A percentile compares a stretch with the other conserved stretches of the same genome.
These are phyloP conservation scores for Hylaea fasciaria DNA, from an alignment of 2,888 invertebrate species.

Conservation along the genomic window DNA sequence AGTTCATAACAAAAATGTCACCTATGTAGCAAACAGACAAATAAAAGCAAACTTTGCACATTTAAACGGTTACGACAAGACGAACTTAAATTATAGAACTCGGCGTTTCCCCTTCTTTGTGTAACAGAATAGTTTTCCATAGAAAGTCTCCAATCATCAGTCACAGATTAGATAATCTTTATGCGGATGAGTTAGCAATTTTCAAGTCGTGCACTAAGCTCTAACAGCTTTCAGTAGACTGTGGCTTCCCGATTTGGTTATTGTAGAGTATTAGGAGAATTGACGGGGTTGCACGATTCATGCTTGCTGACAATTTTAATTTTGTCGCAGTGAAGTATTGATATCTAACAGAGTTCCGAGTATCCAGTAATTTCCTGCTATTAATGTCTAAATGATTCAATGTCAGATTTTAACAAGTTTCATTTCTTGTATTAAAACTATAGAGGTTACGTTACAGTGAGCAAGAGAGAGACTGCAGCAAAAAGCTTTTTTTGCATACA, in stretches of 20 bases:
- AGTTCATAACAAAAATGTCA: too few relatives aligned
- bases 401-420: too few relatives aligned
- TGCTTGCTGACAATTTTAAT: neutral
- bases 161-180: constrained; percentile 26
- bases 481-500: too few relatives aligned
- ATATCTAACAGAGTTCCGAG: too few relatives aligned
- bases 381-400: too few relatives aligned
- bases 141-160: constrained; percentile 37
- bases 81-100: neutral
- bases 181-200: constrained; percentile 25
- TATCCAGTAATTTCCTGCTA: too few relatives aligned
- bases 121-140: constrained; percentile 21
- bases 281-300: constrained; percentile 13
- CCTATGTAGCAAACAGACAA: neutral
- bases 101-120: constrained; percentile 6
- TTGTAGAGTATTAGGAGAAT: constrained; percentile 4
- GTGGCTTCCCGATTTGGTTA: constrained; percentile 21
- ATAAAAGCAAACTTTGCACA: neutral
- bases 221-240: constrained; percentile 15
- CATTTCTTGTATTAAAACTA: too few relatives aligned
- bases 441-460: too few relatives aligned
- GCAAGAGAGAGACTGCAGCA: too few relatives aligned
- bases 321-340: neutral
- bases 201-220: constrained; percentile 26
- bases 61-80: neutral